Conservation (phyloP, 1,140 invertebrate species). For the Cheumatopsyche charites region DNA sequence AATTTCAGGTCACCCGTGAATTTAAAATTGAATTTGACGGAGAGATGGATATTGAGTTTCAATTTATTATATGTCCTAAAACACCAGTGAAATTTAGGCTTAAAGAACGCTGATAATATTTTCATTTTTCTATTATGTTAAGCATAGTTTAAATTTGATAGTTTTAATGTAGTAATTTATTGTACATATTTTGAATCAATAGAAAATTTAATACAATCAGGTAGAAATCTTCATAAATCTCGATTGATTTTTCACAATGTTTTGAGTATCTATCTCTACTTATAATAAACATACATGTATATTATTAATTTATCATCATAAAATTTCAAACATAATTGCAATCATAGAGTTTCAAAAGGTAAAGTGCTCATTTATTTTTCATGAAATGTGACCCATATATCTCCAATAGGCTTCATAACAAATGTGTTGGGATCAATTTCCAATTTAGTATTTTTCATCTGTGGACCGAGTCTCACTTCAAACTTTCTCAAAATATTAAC, state of each 20-base stretch:
- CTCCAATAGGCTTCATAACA: constrained; percentile 23
- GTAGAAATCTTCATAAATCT: neutral
- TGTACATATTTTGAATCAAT: neutral
- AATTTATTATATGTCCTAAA: constrained; percentile 77
- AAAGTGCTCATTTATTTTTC: no score
- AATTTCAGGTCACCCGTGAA: constrained; percentile 68
- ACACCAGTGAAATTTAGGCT: constrained; percentile 72
- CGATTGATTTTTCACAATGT: neutral
- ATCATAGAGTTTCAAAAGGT: no score
- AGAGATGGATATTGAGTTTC: constrained; percentile 74
- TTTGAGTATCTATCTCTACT: no score
- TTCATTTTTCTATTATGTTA: neutral
- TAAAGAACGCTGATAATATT: constrained; percentile 57
- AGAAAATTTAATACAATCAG: no score
- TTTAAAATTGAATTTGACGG: constrained; percentile 72
- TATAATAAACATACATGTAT: no score
- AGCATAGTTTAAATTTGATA: neutral
- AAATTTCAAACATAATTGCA: no score
- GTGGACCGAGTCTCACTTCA: constrained; percentile 37
- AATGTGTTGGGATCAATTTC: constrained; percentile 30
- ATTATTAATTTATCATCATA: no score
- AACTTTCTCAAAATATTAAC: constrained; percentile 37
- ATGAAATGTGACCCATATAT: constrained; percentile 43
- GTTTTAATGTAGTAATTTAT: constrained; percentile 8
- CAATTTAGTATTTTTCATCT: constrained; percentile 28